These are phyloP conservation scores for Oceanodroma leucorhoa DNA, from an alignment of 2,797 vertebrate species.

Conservation along the genomic window DNA sequence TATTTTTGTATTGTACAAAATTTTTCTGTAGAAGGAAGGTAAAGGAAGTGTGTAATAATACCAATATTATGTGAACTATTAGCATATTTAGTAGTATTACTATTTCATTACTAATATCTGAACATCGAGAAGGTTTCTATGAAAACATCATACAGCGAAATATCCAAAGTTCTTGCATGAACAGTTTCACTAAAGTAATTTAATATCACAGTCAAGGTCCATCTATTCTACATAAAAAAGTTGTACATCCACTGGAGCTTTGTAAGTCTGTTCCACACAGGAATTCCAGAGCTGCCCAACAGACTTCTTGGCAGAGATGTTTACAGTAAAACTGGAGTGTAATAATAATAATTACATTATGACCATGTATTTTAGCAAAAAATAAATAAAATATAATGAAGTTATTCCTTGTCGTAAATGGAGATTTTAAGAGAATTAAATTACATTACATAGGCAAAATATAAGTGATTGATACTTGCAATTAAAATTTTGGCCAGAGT, in stretches of 20 bases:
- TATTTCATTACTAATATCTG: background rate
- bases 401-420: no score
- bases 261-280: background rate
- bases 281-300: background rate
- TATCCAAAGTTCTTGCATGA: background rate
- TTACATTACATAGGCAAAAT: background rate
- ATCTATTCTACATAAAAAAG: background rate
- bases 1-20: background rate
- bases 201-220: background rate
- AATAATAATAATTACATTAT: background rate
- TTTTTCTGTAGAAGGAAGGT: background rate
- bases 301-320: background rate
- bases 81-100: background rate
- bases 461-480: background rate
- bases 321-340: background rate
- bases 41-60: background rate
- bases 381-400: background rate
- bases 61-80: background rate
- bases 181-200: background rate
- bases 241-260: background rate
- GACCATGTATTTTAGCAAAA: background rate
- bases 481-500: background rate
- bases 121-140: background rate
- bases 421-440: background rate
- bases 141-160: background rate